Percentiles rank a stretch among this genome's conserved stretches.
Conservation (phyloP, 1,140 invertebrate genomes). For the Drosophila watanabei region DNA sequence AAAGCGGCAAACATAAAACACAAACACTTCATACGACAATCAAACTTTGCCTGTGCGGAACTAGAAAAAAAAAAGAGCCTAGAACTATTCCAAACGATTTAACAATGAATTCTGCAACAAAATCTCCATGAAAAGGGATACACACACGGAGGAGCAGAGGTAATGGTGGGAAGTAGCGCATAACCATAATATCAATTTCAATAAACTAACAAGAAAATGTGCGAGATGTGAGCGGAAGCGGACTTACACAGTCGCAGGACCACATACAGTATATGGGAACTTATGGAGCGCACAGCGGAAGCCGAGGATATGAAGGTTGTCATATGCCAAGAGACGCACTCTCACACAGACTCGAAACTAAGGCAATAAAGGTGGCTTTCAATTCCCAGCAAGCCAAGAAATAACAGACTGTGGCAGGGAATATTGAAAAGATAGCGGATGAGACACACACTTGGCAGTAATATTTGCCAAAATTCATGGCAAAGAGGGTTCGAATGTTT, state of each 20-base stretch:
- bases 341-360: neutral
- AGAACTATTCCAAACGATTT: constrained; percentile 74
- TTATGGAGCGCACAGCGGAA: constrained; percentile 37
- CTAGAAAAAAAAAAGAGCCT: constrained; percentile 31
- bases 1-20: constrained; percentile 31
- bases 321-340: constrained; percentile 43
- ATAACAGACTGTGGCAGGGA: constrained; percentile 2
- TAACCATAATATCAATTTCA: constrained; percentile 81
- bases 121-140: constrained; percentile 70
- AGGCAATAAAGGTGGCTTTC: constrained; percentile 71
- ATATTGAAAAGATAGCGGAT: constrained; percentile 25
- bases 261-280: constrained; percentile 33
- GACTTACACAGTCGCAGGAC: constrained; percentile 22
- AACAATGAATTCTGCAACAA: constrained; percentile 77
- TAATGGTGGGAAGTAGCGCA: constrained; percentile 45
- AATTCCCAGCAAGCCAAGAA: constrained; percentile 24
- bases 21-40: constrained; percentile 55
- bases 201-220: constrained; percentile 82
- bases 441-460: constrained; percentile 19
- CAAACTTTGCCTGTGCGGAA: constrained; percentile 40
- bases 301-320: constrained; percentile 43
- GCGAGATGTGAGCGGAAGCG: constrained; percentile 33
- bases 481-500: constrained; percentile 17
- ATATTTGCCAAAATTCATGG: constrained; percentile 14
- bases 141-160: constrained; percentile 1